Conservation (phyloP, 2,113 vertebrate genomes). For the Dolichallabes microphthalmus region DNA sequence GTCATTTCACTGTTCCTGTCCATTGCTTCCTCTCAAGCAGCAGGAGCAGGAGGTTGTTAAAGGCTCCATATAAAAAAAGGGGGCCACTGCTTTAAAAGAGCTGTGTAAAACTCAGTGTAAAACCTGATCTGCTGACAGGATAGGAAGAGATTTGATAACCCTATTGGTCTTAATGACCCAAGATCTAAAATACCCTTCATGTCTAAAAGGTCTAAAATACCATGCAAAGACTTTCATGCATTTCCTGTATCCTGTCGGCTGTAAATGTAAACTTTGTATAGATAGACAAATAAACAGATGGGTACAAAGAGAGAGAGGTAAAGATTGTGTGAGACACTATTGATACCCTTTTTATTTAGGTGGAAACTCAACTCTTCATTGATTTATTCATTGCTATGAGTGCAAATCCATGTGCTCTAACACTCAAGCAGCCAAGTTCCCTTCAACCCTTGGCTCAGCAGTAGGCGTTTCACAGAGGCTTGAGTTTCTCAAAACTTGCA, state of each 20-base stretch:
- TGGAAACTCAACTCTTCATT: slow-evolving; percentile 23
- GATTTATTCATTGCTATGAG: slow-evolving; percentile 44
- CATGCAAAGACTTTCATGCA: not conserved
- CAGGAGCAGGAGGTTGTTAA: slow-evolving; percentile 15
- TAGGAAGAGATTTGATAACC: slow-evolving; percentile 40
- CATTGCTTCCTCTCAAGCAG: slow-evolving; percentile 25
- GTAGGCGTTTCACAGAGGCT: slow-evolving; percentile 41
- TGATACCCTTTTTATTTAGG: slow-evolving; percentile 29
- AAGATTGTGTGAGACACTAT: not conserved
- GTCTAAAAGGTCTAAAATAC: not conserved
- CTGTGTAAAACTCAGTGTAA: slow-evolving; percentile 28
- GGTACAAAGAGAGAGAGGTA: not conserved
- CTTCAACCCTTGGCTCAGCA: slow-evolving; percentile 37
- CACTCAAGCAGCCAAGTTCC: slow-evolving; percentile 42
- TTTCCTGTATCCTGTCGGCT: not conserved
- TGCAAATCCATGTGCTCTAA: slow-evolving; percentile 47
- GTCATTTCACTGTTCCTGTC: slow-evolving; percentile 22
- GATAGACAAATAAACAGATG: not conserved
- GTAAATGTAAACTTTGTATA: not conserved
- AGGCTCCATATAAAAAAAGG: slow-evolving; percentile 31
- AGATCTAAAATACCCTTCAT: not conserved
- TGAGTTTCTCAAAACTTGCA: slow-evolving; percentile 52
- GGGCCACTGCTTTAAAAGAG: slow-evolving; percentile 25
- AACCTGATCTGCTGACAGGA: slow-evolving; percentile 6
- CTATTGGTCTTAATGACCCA: slow-evolving; percentile 2